Base-by-base conservation (phyloP, 2,797 vertebrate species). In the Scarus forsteni region DNA sequence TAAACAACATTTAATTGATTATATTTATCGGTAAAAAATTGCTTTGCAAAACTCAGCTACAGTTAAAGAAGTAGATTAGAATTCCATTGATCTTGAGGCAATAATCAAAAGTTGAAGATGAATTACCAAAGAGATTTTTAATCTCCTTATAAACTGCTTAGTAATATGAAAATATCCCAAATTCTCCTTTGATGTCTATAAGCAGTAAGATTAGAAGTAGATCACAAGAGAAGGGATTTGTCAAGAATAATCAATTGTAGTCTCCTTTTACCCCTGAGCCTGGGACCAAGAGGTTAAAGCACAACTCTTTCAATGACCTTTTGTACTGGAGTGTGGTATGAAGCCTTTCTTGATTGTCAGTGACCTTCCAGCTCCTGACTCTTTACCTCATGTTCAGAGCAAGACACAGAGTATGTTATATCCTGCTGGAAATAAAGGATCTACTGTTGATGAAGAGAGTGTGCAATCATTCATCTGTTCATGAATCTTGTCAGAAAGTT, bases 271-370 rank as follows among this genome's bases (percentile, higher is more conserved):
- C 58, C 3, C 34, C n/a, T 66, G 57, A 36, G 45, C 27, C 66
- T 35, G 35, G 39, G 7, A 60, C 75, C 55, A 59, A 1, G 27
- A 77, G 59, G 58, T 75, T 15, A 73, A 75, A 67, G 60, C 45
- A 46, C 16, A 60, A 42, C 44, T 64, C 39, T 56, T 52, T 16
- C 11, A 39, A 19, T 73, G 57, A 81, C 66, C 44, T 81, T 77
- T 66, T 62, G 53, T 73, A 19, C 59, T 42, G 46, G 58, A 18
- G 58, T 73, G 44, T 65, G 0, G 68, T 66, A 36, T 52, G n/a
- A 80, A 70, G 65, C 16, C 34, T 34, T 65, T 66, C 66, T 57
- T 73, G 53, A 73, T 74, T 63, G 66, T 72, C 60, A 58, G 70
- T 77, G 67, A 81, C 75, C 65, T 70, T 81, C 51, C 57, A 67